phyloP scores from a whole-genome alignment of 2,113 vertebrate species.

The Corythornis cristatus region DNA sequence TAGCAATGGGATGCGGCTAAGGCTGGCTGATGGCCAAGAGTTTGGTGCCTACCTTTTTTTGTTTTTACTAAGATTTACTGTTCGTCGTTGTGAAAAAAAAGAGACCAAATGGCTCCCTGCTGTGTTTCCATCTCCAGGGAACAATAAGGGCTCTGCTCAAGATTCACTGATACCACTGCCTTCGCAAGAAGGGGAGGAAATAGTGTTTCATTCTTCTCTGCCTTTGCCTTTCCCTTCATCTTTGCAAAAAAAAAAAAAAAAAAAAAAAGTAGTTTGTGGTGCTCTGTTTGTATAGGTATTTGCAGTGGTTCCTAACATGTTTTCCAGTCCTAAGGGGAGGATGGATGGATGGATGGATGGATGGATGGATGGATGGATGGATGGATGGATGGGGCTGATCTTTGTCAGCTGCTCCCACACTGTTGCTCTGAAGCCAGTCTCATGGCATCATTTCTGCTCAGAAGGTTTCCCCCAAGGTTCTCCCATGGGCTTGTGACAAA shows the following conservation, averaged over 20 bases:
- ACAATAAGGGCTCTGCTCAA: constrained; percentile 4
- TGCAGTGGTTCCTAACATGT: neutral
- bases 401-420: neutral
- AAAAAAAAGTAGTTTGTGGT: neutral
- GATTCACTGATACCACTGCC: neutral
- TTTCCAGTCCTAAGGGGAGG: neutral
- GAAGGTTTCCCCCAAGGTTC: too few relatives aligned
- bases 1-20: neutral
- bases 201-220: neutral
- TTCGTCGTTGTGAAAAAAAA: constrained; percentile 10
- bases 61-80: neutral
- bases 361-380: neutral
- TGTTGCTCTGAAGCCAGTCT: neutral
- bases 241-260: neutral
- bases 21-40: neutral
- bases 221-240: constrained; percentile 8
- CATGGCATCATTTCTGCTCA: neutral
- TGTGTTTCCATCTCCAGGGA: neutral
- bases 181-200: neutral
- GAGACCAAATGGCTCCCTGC: neutral
- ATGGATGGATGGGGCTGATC: neutral
- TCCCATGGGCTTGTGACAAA: neutral
- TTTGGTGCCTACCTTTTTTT: constrained; percentile 25
- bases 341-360: too few relatives aligned
- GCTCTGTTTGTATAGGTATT: neutral